Evolutionary conservation across 1,140 invertebrate species (phyloP), one percentile per base, ranked within the genome.

Genomic region (Trichogramma pretiosum): DNA sequence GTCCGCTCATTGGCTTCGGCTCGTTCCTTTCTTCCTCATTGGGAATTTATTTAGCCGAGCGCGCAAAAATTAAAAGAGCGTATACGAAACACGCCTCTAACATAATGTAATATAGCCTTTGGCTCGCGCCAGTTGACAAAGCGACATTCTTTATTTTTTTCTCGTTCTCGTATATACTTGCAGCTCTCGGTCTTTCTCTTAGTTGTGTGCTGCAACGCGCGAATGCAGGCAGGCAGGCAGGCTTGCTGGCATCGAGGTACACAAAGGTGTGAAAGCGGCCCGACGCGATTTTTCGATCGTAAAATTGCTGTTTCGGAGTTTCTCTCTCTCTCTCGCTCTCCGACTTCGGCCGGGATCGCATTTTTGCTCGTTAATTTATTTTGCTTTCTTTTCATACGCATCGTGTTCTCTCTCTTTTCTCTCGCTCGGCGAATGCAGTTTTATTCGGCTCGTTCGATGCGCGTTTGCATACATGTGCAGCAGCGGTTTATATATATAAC

Each of bases 321-420:
- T n/a, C n/a, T n/a, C n/a, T n/a, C n/a, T n/a, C n/a, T 43, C 40
- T 21, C 32, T 19, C 23, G 21, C 24, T 16, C 22, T 19, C 16
- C 16, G 2, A 23, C n/a, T n/a, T 32, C 17, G 18, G 16, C 3
- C n/a, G n/a, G 11, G 36, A 39, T 41, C 9, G 48, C 34, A 51
- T 51, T 51, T 46, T 51, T 46, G 38, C 49, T 46, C 43, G 49
- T 37, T 46, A 41, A 51, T 46, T 51, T 32, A 18, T 41, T 46
- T 41, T 42, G 49, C 42, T 46, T n/a, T n/a, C n/a, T n/a, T n/a
- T n/a, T n/a, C n/a, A n/a, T n/a, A n/a, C n/a, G n/a, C n/a, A n/a
- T n/a, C n/a, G n/a, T n/a, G n/a, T n/a, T n/a, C n/a, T n/a, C n/a
- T n/a, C n/a, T n/a, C n/a, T n/a, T n/a, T n/a, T 28, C 2, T 17